Evolutionary conservation across 2,797 vertebrate species (phyloP).

Genomic region (Oreortyx pictus): DNA sequence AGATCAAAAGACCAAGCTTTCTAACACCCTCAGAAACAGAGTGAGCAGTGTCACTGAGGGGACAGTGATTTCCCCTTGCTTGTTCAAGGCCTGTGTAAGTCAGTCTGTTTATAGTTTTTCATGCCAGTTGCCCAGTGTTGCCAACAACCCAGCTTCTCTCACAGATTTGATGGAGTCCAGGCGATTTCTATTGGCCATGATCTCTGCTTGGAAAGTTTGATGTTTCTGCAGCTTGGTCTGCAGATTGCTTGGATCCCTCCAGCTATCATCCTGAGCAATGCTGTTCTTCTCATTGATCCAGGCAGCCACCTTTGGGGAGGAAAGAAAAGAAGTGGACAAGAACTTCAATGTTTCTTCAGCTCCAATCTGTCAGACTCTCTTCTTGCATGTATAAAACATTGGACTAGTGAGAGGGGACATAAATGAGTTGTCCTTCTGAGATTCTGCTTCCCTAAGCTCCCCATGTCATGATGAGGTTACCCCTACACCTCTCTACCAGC

Average conservation of each 20-base stretch:
- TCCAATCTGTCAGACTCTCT: not conserved
- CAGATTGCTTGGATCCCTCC: constrained; percentile 85
- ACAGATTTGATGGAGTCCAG: constrained; percentile 82
- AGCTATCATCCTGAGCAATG: constrained; percentile 86
- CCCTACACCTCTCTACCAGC: not conserved
- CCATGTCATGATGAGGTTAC: not conserved
- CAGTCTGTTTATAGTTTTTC: not conserved
- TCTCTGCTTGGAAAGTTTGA: constrained; percentile 87
- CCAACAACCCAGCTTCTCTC: not conserved
- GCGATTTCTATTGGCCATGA: constrained; percentile 81
- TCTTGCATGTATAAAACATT: not conserved
- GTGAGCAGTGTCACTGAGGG: not conserved
- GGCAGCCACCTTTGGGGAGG: constrained; percentile 70
- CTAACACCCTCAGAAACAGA: not conserved
- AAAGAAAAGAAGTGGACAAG: not conserved
- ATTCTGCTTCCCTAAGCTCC: not conserved
- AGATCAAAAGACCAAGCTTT: not conserved
- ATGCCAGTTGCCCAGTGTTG: not conserved
- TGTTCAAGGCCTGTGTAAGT: not conserved
- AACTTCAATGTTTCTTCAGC: not conserved
- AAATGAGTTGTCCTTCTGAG: not conserved
- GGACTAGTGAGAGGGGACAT: not conserved
- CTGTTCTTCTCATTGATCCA: constrained; percentile 90
- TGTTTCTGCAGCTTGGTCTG: constrained; percentile 88
- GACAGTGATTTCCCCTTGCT: not conserved